Conservation (phyloP, 2,888 invertebrate genomes). For the Dasypolia templi region DNA sequence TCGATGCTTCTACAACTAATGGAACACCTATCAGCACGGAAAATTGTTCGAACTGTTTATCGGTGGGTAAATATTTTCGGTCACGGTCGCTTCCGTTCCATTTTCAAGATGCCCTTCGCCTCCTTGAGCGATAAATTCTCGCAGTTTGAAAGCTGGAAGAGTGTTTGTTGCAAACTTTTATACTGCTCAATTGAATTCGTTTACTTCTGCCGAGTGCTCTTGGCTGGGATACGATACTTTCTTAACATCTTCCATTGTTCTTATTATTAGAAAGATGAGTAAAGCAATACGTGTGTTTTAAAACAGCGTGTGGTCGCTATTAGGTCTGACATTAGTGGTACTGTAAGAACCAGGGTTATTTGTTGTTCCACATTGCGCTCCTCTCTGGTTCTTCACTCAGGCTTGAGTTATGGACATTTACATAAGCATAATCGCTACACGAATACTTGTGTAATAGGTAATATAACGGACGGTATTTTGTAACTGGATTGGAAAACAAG, state of each 20-base stretch:
- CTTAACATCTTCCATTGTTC: conserved; percentile 30
- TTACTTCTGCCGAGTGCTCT: conserved; percentile 35
- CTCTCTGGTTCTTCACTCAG: not conserved
- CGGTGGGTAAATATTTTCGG: conserved; percentile 44
- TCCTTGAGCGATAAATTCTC: conserved; percentile 47
- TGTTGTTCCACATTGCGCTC: not conserved
- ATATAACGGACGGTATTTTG: not conserved
- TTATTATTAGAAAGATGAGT: conserved; percentile 34
- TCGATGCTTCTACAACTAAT: conserved; percentile 42
- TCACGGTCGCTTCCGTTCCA: conserved; percentile 48
- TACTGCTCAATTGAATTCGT: conserved; percentile 40
- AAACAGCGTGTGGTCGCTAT: conserved; percentile 16
- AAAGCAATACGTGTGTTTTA: conserved; percentile 2
- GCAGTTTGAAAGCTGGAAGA: conserved; percentile 47
- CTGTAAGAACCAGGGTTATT: not conserved
- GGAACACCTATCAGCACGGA: conserved; percentile 20
- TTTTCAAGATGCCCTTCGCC: conserved; percentile 52
- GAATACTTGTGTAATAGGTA: not conserved
- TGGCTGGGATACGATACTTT: conserved; percentile 37
- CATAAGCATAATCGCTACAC: not conserved
- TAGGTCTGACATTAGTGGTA: not conserved
- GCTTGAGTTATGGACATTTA: not conserved
- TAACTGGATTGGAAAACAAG: not conserved
- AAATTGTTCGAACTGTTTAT: conserved; percentile 49
- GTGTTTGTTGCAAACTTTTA: conserved; percentile 48